Percentiles rank a stretch among this genome's conserved stretches.
Conservation (phyloP, 2,888 invertebrate species). For the Onthophagus sagittarius region DNA sequence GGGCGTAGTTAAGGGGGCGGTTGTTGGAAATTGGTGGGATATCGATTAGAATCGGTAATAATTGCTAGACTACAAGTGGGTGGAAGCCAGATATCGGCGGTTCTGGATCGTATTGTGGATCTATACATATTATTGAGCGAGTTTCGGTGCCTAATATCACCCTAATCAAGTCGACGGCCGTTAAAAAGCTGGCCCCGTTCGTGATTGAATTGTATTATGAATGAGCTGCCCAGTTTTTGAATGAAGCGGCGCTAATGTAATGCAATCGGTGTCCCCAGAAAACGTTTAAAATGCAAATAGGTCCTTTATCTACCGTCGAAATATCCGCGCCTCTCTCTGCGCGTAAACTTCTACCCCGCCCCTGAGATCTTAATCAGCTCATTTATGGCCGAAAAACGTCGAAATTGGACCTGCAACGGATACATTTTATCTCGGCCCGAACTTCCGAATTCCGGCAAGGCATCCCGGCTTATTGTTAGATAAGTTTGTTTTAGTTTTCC, state of each 20-base stretch:
- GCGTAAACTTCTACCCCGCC: not conserved
- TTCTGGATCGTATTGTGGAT: not conserved
- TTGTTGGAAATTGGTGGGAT: not conserved
- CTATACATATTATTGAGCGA: not conserved
- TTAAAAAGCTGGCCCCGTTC: not conserved
- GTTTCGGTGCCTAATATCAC: not conserved
- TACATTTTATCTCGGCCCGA: not conserved
- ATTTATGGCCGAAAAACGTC: not conserved
- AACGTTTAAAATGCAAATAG: not conserved
- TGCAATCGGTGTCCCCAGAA: not conserved
- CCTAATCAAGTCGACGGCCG: not conserved
- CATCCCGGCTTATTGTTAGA: slow-evolving; percentile 30
- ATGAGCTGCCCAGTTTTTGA: not conserved
- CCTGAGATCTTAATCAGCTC: not conserved
- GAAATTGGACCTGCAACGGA: not conserved
- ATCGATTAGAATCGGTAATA: not conserved
- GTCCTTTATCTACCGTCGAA: not conserved
- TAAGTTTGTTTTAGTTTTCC: slow-evolving; percentile 33
- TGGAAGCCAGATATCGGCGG: not conserved
- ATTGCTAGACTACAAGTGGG: not conserved
- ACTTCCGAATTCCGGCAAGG: not conserved
- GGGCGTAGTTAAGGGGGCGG: not conserved
- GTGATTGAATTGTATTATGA: not conserved
- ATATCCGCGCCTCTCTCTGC: not conserved
- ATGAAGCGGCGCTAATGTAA: not conserved